phyloP scores from a whole-genome alignment of 2,888 invertebrate species.

The Eupithecia subfuscata region DNA sequence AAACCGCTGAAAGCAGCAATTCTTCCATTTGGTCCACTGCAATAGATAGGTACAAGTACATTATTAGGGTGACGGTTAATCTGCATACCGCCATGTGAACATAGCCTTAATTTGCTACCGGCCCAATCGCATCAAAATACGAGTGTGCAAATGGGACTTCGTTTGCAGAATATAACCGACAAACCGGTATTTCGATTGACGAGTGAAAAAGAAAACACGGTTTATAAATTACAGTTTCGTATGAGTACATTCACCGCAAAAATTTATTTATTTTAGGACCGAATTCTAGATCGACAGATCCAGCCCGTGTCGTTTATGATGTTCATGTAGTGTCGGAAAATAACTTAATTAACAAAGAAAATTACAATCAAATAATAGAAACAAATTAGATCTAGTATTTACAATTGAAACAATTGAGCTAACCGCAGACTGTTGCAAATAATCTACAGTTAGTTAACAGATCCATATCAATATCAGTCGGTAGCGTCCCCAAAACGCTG shows the following conservation, averaged over 20 bases:
- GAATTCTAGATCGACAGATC: background rate
- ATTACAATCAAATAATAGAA: too few species aligned
- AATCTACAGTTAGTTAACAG: too few species aligned
- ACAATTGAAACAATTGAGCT: too few species aligned
- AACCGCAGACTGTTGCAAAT: too few species aligned
- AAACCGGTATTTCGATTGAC: conserved; percentile 23
- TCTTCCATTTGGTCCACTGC: too few species aligned
- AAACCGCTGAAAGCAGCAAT: too few species aligned
- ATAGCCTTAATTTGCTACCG: conserved; percentile 45
- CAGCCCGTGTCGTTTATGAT: background rate
- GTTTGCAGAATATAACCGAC: conserved; percentile 20
- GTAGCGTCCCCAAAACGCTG: too few species aligned
- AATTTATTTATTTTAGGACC: background rate
- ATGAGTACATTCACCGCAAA: background rate
- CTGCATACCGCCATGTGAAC: background rate
- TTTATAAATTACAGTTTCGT: conserved; percentile 23
- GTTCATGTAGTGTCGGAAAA: too few species aligned
- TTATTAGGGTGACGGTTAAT: background rate
- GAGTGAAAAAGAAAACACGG: conserved; percentile 22
- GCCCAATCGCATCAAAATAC: conserved; percentile 49
- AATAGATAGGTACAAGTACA: too few species aligned
- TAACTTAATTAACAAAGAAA: too few species aligned
- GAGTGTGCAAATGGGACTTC: conserved; percentile 20
- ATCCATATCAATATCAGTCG: too few species aligned
- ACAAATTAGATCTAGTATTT: too few species aligned